These are phyloP conservation scores for Manacus vitellinus DNA, from an alignment of 2,113 vertebrate genomes.

Conservation along the genomic window DNA sequence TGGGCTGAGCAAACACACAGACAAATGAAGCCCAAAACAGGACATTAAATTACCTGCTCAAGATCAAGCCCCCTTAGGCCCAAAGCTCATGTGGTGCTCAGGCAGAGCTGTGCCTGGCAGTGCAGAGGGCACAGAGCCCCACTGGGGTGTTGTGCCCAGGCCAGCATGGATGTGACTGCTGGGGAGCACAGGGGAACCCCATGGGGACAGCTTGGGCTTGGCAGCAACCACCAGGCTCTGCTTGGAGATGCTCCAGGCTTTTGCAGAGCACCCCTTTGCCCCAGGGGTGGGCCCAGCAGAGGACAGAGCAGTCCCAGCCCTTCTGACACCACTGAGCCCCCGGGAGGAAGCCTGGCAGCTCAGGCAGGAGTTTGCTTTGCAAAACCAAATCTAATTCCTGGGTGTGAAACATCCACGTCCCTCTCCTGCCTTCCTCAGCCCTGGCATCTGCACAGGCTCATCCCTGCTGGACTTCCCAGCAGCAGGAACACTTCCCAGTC, in stretches of 20 bases:
- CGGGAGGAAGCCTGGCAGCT: neutral
- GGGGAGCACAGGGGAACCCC: neutral
- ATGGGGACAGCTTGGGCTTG: neutral
- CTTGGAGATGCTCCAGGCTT: neutral
- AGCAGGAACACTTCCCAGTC: neutral
- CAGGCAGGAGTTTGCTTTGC: neutral
- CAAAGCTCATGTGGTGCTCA: neutral
- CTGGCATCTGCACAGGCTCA: neutral
- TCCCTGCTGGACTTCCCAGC: neutral
- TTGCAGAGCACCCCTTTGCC: neutral
- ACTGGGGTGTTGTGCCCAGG: neutral
- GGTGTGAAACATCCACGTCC: fast-evolving
- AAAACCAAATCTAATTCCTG: neutral
- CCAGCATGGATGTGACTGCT: neutral
- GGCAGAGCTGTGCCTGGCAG: neutral
- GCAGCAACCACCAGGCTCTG: neutral
- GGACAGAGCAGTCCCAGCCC: neutral
- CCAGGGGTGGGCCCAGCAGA: neutral
- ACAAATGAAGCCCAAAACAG: fast-evolving
- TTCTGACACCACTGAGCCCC: neutral
- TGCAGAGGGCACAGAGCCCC: neutral
- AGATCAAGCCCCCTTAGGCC: neutral
- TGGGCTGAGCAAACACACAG: neutral
- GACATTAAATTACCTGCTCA: neutral
- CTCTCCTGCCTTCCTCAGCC: neutral